phyloP scores from a whole-genome alignment of 2,888 invertebrate genomes.

The Adineta ricciae region DNA sequence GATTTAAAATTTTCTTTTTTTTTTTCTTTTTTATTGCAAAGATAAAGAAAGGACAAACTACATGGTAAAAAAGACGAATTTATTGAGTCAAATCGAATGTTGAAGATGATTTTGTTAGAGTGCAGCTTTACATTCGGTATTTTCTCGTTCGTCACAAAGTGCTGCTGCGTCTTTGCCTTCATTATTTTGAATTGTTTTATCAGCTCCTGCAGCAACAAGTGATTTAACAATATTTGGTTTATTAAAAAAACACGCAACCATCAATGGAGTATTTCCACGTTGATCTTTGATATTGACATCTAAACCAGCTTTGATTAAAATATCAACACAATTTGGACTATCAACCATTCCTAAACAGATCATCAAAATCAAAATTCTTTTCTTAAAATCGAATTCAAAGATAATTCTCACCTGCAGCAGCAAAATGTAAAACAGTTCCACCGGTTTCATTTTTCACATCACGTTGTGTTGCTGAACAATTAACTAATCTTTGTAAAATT shows the following conservation, averaged over 20 bases:
- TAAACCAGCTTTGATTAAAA: conserved; percentile 23
- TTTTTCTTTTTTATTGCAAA: no score
- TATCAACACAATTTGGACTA: conserved; percentile 27
- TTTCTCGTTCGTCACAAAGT: no score
- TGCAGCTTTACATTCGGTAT: no score
- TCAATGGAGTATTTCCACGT: conserved; percentile 28
- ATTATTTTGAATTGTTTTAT: conserved; percentile 30
- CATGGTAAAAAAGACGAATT: no score
- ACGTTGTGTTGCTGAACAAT: conserved; percentile 24
- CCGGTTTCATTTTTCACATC: conserved; percentile 32
- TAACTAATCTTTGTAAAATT: conserved; percentile 23
- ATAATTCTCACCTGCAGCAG: conserved; percentile 29
- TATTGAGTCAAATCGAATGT: no score
- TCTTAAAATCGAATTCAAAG: no score
- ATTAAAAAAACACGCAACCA: conserved; percentile 33
- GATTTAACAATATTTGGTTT: conserved; percentile 30
- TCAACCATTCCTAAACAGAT: conserved; percentile 22
- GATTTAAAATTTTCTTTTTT: no score
- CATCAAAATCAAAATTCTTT: no score
- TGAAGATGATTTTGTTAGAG: no score
- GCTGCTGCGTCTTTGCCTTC: conserved; percentile 11
- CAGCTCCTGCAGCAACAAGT: conserved; percentile 22
- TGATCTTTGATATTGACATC: conserved; percentile 32
- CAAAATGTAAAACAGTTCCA: conserved; percentile 34
- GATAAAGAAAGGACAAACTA: no score